Evolutionary conservation across 1,140 invertebrate species (phyloP).

Genomic region (Samia ricini): DNA sequence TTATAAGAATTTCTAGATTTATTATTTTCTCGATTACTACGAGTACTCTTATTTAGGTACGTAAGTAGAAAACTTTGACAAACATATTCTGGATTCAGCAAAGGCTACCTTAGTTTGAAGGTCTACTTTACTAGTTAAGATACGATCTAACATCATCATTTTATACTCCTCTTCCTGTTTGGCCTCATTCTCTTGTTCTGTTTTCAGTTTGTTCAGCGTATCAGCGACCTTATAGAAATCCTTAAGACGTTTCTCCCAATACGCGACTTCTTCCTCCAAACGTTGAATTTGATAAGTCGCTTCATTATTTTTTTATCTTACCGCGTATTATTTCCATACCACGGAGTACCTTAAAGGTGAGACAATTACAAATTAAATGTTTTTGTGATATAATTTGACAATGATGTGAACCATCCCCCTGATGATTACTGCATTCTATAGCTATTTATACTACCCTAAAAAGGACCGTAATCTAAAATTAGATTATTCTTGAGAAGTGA

Average conservation of each 20-base stretch:
- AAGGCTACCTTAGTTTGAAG: no score
- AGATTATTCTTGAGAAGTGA: no score
- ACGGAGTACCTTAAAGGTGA: slow-evolving; percentile 27
- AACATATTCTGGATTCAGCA: no score
- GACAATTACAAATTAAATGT: slow-evolving; percentile 3
- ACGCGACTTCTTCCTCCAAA: slow-evolving; percentile 33
- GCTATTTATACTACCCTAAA: no score
- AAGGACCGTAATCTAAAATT: no score
- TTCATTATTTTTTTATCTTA: slow-evolving; percentile 35
- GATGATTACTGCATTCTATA: no score
- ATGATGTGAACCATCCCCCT: no score
- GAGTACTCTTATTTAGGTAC: no score
- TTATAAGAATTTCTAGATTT: no score
- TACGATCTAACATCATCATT: slow-evolving; percentile 20
- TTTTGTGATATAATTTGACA: no score
- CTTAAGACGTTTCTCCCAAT: slow-evolving; percentile 32
- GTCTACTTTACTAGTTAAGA: neutral
- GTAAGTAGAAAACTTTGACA: no score
- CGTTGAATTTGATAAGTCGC: slow-evolving; percentile 27
- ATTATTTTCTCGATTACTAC: no score
- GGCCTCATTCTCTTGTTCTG: slow-evolving; percentile 24
- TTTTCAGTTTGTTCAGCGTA: slow-evolving; percentile 28
- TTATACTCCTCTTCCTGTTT: slow-evolving; percentile 32
- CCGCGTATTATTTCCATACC: slow-evolving; percentile 41
- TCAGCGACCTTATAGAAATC: slow-evolving; percentile 37